Conservation (phyloP, 2,888 invertebrate genomes). For the Craniophora ligustri region DNA sequence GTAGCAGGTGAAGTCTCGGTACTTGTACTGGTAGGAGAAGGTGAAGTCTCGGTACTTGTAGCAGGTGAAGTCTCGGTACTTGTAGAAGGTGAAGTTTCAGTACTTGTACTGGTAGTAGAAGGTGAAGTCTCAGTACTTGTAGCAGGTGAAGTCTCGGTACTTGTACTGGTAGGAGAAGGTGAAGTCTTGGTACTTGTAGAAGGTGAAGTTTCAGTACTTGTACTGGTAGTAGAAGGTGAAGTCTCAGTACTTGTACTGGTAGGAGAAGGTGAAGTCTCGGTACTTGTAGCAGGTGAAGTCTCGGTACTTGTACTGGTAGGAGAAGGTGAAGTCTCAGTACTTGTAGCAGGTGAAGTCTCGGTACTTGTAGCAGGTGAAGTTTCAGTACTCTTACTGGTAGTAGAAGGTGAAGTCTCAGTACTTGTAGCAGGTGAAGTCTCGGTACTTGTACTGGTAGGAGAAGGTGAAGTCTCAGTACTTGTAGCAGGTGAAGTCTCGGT, state of each 20-base stretch:
- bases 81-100: not conserved
- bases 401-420: not conserved
- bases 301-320: too few species aligned
- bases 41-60: not conserved
- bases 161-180: not conserved
- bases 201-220: not conserved
- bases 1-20: not conserved
- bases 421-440: not conserved
- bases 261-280: too few species aligned
- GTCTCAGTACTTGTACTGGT: too few species aligned
- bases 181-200: not conserved
- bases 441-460: not conserved
- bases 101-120: not conserved
- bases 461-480: not conserved
- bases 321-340: too few species aligned
- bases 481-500: too few species aligned
- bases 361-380: too few species aligned
- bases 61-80: not conserved
- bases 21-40: not conserved
- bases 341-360: not conserved
- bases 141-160: not conserved
- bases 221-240: not conserved
- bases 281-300: not conserved
- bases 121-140: not conserved
- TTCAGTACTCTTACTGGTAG: not conserved